A percentile compares a stretch with the other conserved stretches of the same genome.
Evolutionary conservation across 1,140 invertebrate genomes (phyloP).

Genomic region (Fopius arisanus): DNA sequence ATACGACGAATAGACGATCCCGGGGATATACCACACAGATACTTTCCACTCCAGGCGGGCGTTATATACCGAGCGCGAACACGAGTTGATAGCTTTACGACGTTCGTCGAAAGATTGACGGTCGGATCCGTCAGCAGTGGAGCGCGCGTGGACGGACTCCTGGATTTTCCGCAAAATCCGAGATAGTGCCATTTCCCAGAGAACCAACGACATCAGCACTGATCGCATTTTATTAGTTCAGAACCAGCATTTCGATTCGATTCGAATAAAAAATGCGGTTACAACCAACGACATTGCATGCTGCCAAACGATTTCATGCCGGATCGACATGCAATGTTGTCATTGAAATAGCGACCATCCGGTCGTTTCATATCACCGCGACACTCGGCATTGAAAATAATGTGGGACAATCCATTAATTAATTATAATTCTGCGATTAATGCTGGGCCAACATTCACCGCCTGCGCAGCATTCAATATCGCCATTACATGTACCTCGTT

Average conservation of each 20-base stretch:
- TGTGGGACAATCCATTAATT: too few relatives aligned
- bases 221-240: slow-evolving; percentile 42
- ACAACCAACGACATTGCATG: too few relatives aligned
- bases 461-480: too few relatives aligned
- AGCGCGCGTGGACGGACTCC: slow-evolving; percentile 43
- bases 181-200: slow-evolving; percentile 47
- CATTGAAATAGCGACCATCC: too few relatives aligned
- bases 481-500: too few relatives aligned
- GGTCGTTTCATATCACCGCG: too few relatives aligned
- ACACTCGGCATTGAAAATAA: too few relatives aligned
- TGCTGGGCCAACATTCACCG: too few relatives aligned
- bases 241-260: slow-evolving; percentile 46
- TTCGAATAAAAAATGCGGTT: too few relatives aligned
- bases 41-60: not conserved
- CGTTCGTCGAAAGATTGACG: slow-evolving; percentile 59
- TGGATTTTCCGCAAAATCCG: not conserved
- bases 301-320: too few relatives aligned
- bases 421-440: too few relatives aligned
- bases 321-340: too few relatives aligned
- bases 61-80: slow-evolving; percentile 10
- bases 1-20: slow-evolving; percentile 4
- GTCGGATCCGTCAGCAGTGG: slow-evolving; percentile 54
- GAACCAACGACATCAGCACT: slow-evolving; percentile 37
- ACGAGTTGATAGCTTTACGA: slow-evolving; percentile 54
- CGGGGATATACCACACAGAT: not conserved